These are phyloP conservation scores for Clarias magur DNA, from an alignment of 2,113 vertebrate species.

Conservation along the genomic window DNA sequence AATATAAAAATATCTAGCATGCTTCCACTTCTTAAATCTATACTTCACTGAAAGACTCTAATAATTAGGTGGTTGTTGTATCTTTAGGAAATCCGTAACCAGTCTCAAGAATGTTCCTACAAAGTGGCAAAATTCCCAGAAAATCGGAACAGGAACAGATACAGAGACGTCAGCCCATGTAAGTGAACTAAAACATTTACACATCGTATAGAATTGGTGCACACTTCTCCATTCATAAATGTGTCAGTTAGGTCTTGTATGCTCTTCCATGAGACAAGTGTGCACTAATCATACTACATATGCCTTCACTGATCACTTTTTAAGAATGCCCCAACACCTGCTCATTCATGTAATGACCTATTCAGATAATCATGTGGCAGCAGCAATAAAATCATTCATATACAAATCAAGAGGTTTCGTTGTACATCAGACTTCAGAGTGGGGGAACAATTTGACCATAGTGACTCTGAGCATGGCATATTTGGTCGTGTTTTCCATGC, in stretches of 20 bases:
- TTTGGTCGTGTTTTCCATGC: background rate
- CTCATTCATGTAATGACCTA: background rate
- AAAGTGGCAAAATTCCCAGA: conserved; percentile 91
- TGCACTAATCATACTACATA: background rate
- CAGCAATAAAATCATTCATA: background rate
- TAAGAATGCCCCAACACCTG: background rate
- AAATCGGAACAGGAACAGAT: conserved; percentile 95
- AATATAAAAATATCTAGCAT: background rate
- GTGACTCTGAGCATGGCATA: background rate
- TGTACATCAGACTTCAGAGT: background rate
- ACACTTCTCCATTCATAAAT: background rate
- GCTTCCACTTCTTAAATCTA: background rate
- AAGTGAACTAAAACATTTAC: conserved; percentile 67
- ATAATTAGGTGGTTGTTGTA: conserved; percentile 34
- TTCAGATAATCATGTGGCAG: background rate
- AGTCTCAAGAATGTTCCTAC: conserved; percentile 87
- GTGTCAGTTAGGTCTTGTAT: background rate
- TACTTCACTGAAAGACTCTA: background rate
- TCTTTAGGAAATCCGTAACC: conserved; percentile 89
- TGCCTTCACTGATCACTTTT: background rate
- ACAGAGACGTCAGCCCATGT: conserved; percentile 99
- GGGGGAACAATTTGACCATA: background rate
- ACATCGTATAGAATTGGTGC: background rate
- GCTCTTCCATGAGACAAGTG: background rate
- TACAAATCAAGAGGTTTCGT: background rate